Percentiles rank a stretch among this genome's conserved stretches.
Evolutionary conservation across 2,888 invertebrate genomes (phyloP).

Genomic region (Empis livida): DNA sequence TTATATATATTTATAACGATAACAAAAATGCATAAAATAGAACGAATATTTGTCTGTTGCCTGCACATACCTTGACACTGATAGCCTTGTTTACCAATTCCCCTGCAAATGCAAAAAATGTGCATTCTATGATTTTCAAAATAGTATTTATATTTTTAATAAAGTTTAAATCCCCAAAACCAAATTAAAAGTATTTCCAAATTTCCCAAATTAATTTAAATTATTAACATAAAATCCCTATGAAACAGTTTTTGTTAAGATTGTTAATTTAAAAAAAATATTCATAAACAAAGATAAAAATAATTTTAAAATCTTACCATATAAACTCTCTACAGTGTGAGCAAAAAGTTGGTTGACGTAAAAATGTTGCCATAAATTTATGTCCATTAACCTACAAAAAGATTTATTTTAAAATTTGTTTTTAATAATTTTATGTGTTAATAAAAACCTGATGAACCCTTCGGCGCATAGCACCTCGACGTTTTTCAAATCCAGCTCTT

Average conservation of each 20-base stretch:
- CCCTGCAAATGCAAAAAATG: constrained; percentile 62
- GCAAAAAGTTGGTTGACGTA: constrained; percentile 98
- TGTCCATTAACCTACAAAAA: constrained; percentile 66
- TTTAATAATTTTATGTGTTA: background rate
- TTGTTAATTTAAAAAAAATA: constrained; percentile 8
- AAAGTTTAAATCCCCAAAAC: background rate
- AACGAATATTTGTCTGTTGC: background rate
- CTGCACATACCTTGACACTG: constrained; percentile 80
- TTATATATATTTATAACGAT: too few species aligned
- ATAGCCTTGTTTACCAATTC: constrained; percentile 93
- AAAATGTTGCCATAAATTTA: constrained; percentile 99
- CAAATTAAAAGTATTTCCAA: background rate
- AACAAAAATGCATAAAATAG: too few species aligned
- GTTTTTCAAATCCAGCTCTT: constrained; percentile 84
- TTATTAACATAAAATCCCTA: background rate
- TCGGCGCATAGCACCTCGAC: constrained; percentile 94
- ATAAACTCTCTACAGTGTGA: constrained; percentile 98
- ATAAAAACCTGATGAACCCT: constrained; percentile 79
- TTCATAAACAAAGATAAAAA: background rate
- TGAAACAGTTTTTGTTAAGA: constrained; percentile 2
- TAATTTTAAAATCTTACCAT: constrained; percentile 52
- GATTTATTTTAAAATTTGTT: constrained; percentile 1
- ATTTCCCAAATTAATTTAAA: too few species aligned
- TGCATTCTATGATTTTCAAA: constrained; percentile 28
- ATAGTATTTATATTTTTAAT: too few species aligned